A percentile compares a stretch with the other conserved stretches of the same genome.
Conservation (phyloP, 2,888 invertebrate species). For the Cantharis rustica region DNA sequence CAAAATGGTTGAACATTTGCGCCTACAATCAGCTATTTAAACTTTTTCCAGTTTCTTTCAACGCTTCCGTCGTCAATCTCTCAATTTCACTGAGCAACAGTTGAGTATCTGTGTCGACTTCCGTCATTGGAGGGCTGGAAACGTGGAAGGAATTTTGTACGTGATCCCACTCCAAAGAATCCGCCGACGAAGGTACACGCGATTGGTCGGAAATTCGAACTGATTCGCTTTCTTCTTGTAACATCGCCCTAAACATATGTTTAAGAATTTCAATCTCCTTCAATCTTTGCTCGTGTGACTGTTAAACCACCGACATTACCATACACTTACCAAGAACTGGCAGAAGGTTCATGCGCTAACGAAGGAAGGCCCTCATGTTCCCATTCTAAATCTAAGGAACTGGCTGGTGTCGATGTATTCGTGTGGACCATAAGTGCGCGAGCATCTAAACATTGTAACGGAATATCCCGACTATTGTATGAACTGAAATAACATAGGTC, state of each 20-base stretch:
- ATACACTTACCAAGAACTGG: constrained; percentile 50
- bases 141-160: constrained; percentile 56
- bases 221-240: constrained; percentile 41
- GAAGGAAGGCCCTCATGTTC: constrained; percentile 65
- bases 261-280: background rate
- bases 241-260: constrained; percentile 29
- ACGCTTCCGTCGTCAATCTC: constrained; percentile 66
- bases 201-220: constrained; percentile 61
- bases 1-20: background rate
- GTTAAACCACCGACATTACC: background rate
- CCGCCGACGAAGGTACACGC: constrained; percentile 66
- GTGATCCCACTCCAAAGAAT: constrained; percentile 72
- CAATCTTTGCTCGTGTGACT: background rate
- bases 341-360: constrained; percentile 50
- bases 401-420: constrained; percentile 64
- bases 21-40: constrained; percentile 48
- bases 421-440: constrained; percentile 55
- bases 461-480: constrained; percentile 59
- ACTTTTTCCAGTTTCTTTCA: constrained; percentile 66
- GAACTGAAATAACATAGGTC: constrained; percentile 35
- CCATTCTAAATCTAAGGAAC: constrained; percentile 73
- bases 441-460: constrained; percentile 65
- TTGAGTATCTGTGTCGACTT: constrained; percentile 68
- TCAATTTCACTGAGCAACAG: constrained; percentile 70
- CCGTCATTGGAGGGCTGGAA: constrained; percentile 54